phyloP scores from a whole-genome alignment of 2,888 invertebrate genomes.

The Dynastes hyllus region DNA sequence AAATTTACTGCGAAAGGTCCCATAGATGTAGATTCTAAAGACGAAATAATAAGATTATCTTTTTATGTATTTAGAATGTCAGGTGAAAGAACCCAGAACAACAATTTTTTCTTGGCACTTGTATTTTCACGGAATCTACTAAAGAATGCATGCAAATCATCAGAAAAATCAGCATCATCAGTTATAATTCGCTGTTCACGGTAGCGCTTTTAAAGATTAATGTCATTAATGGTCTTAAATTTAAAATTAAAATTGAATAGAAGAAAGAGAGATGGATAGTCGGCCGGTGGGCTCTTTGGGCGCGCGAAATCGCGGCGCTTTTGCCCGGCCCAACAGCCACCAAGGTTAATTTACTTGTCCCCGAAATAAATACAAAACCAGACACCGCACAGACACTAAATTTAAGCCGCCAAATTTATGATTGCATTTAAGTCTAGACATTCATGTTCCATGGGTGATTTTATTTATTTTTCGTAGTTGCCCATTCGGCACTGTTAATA shows the following conservation, averaged over 20 bases:
- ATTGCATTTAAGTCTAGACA: constrained; percentile 59
- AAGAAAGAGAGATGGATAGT: neutral
- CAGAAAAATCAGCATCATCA: constrained; percentile 5
- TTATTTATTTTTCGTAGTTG: constrained; percentile 58
- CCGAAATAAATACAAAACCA: constrained; percentile 55
- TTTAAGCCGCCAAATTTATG: constrained; percentile 58
- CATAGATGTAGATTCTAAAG: no score
- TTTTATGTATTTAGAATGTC: no score
- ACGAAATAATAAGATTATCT: no score
- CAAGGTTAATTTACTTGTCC: constrained; percentile 57
- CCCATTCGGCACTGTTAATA: constrained; percentile 57
- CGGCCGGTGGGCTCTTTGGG: constrained; percentile 33
- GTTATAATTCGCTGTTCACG: constrained; percentile 26
- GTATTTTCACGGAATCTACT: constrained; percentile 5
- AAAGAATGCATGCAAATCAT: constrained; percentile 11
- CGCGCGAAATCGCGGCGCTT: constrained; percentile 23
- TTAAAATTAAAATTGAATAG: constrained; percentile 52
- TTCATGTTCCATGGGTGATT: constrained; percentile 55
- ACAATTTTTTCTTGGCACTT: neutral
- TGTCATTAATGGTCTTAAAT: constrained; percentile 43
- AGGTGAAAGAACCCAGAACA: neutral
- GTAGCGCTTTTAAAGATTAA: constrained; percentile 35
- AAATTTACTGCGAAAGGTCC: no score
- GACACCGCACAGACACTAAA: constrained; percentile 52
- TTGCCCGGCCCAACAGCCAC: neutral